Percentiles rank a stretch among this genome's conserved stretches.
These are phyloP conservation scores for Geothlypis trichas DNA, from an alignment of 2,113 vertebrate species.

Conservation along the genomic window DNA sequence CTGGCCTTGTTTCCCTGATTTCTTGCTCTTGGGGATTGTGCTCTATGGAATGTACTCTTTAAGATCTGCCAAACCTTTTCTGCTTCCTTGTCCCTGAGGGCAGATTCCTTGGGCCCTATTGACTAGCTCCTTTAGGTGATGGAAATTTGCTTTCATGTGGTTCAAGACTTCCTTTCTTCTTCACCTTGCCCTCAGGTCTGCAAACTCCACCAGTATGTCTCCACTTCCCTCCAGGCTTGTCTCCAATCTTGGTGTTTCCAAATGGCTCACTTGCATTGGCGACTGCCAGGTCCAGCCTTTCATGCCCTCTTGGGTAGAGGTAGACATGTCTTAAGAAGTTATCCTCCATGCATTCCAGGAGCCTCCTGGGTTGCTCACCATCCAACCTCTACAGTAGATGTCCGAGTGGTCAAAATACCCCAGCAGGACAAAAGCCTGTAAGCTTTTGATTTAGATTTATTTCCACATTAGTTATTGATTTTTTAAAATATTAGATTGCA, in stretches of 20 bases:
- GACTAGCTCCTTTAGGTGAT: not conserved
- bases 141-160: not conserved
- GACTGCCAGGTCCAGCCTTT: not conserved
- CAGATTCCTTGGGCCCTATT: not conserved
- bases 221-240: not conserved
- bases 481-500: not conserved
- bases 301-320: not conserved
- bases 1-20: not conserved
- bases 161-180: not conserved
- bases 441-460: not conserved
- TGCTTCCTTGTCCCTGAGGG: not conserved
- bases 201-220: rapidly evolving
- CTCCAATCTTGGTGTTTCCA: not conserved
- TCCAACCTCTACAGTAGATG: not conserved
- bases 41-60: not conserved
- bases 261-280: not conserved
- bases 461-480: not conserved
- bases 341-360: not conserved
- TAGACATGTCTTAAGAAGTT: not conserved
- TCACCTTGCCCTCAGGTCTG: rapidly evolving
- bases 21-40: not conserved
- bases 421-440: not conserved
- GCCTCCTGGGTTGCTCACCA: not conserved
- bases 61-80: not conserved
- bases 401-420: not conserved